Percentiles rank a stretch among this genome's conserved stretches.
Conservation (phyloP, 2,888 invertebrate species). For the Luperina nickerlii region DNA sequence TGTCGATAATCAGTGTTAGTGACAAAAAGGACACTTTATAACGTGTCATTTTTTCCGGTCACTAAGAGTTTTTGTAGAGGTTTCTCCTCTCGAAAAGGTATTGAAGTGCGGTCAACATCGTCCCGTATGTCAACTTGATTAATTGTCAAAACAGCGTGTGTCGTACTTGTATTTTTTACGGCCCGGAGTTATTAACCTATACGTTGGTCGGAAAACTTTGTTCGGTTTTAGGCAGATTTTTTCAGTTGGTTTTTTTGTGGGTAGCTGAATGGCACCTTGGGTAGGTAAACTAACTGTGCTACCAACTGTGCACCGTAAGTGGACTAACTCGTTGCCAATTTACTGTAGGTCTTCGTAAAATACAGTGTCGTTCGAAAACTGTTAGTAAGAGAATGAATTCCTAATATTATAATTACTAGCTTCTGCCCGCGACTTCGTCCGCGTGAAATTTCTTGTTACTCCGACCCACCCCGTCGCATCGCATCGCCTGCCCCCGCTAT, state of each 20-base stretch:
- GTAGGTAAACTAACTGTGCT: too few relatives aligned
- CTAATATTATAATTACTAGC: too few relatives aligned
- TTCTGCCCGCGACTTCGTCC: too few relatives aligned
- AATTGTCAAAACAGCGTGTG: slow-evolving; percentile 25
- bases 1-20: background rate
- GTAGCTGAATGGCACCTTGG: background rate
- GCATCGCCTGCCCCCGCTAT: too few relatives aligned
- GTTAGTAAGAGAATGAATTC: too few relatives aligned
- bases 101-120: slow-evolving; percentile 6
- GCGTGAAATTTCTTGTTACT: too few relatives aligned
- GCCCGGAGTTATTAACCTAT: background rate
- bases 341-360: too few relatives aligned
- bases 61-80: background rate
- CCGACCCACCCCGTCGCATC: too few relatives aligned
- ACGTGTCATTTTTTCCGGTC: background rate
- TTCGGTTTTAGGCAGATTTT: background rate
- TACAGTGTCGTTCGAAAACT: too few relatives aligned
- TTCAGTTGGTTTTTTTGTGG: background rate
- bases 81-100: slow-evolving; percentile 4
- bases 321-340: too few relatives aligned
- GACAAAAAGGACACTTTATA: background rate
- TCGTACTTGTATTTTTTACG: slow-evolving; percentile 17
- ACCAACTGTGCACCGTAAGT: too few relatives aligned
- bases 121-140: slow-evolving; percentile 23
- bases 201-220: background rate